Base-by-base conservation (phyloP, 2,888 invertebrate genomes). In the Euclidia mi region DNA sequence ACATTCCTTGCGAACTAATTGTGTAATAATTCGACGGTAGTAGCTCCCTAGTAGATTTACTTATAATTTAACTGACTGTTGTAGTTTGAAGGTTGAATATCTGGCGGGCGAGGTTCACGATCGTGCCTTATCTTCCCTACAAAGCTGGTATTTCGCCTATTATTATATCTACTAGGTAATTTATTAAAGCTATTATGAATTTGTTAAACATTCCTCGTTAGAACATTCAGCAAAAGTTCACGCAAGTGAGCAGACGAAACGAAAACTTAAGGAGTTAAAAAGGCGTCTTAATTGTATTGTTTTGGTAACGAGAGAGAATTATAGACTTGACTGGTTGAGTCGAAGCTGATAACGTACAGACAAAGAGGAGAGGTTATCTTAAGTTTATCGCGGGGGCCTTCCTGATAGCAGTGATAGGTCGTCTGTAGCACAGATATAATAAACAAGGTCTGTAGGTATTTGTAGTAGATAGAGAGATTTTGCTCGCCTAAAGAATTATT, bases 81-180 rank as follows among this genome's bases (percentile, higher is more conserved):
- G 51, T 65, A 65, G 53, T 70, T 69, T 65, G 61, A 57, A 55
- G 57, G 53, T 55, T 37, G 73, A 78, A 76, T 72, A 73, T 80
- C 79, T 68, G 67, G 53, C 63, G 52, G 69, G 64, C 65, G 60
- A 73, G 49, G 44, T 56, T 38, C 53, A 59, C 48, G 55, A 62
- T 66, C 81, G 82, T 85, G 82, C 81, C 85, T 85, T 87, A 84
- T 87, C 87, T 76, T 68, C 45, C 29, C 57, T 64, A 63, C 75
- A 75, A 81, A 79, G 70, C 72, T 76, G 75, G 67, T 70, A 81
- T 79, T 81, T 72, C 61, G 56, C 64, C 65, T 77, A 74, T 79
- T 78, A 65, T 53, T 49, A 50, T 47, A 70, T 72, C 61, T 68
- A 58, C 57, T 66, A 64, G 56, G 62, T 77, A 79, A 85, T 81